These are phyloP conservation scores for Apeira syringaria DNA, from an alignment of 2,888 invertebrate genomes.

Conservation along the genomic window DNA sequence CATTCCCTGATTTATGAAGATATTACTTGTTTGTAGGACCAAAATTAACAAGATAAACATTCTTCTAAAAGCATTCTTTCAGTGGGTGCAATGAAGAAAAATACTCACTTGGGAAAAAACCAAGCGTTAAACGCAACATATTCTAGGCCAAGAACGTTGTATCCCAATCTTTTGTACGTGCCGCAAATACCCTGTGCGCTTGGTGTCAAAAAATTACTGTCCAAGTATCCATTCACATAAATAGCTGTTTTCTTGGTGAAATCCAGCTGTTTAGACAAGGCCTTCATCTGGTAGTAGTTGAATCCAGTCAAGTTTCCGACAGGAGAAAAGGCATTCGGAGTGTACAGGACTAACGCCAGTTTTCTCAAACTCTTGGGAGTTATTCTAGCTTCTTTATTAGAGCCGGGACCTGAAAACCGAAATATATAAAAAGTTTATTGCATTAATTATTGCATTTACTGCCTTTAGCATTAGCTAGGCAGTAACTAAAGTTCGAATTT, in stretches of 20 bases:
- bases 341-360: not conserved
- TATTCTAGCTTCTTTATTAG: constrained; percentile 1
- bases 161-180: not conserved
- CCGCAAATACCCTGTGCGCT: not conserved
- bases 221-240: constrained; percentile 1
- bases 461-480: too few species aligned
- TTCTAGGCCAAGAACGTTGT: constrained; percentile 2
- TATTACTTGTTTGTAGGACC: too few species aligned
- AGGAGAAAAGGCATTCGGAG: not conserved
- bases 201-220: not conserved
- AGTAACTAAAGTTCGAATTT: too few species aligned
- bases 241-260: constrained; percentile 2
- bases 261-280: not conserved
- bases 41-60: too few species aligned
- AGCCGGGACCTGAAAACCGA: not conserved
- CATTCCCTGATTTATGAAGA: too few species aligned
- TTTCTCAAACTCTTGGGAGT: not conserved
- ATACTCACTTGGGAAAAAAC: constrained; percentile 1
- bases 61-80: too few species aligned
- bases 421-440: too few species aligned
- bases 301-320: not conserved
- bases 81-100: too few species aligned
- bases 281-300: constrained; percentile 9
- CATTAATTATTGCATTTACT: too few species aligned
- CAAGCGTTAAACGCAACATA: not conserved